Evolutionary conservation across 2,113 vertebrate genomes (phyloP).

Genomic region (Marcusenius ussheri): DNA sequence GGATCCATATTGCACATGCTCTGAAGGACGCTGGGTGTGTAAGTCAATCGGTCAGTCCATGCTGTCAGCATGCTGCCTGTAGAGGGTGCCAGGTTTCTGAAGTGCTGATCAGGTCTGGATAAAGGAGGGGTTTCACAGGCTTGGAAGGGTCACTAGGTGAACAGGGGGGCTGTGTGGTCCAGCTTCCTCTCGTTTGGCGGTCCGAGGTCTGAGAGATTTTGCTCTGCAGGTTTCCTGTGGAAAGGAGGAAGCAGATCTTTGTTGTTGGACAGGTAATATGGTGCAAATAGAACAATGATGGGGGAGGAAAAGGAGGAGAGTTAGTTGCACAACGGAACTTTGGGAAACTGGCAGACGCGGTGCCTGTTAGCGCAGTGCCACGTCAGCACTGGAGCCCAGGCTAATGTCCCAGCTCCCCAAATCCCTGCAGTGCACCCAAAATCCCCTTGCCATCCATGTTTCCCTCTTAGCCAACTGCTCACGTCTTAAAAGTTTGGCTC

Average conservation of each 20-base stretch:
- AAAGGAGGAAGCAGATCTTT: slow-evolving; percentile 7
- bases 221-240: background rate
- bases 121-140: background rate
- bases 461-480: background rate
- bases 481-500: background rate
- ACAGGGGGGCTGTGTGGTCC: background rate
- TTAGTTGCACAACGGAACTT: background rate
- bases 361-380: background rate
- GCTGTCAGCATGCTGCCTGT: background rate
- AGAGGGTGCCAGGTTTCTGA: background rate
- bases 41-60: background rate
- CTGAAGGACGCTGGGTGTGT: background rate
- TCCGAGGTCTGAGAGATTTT: background rate
- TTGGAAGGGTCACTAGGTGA: background rate
- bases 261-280: background rate
- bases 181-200: background rate
- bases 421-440: background rate
- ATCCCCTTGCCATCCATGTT: background rate
- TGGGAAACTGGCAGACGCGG: background rate
- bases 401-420: background rate
- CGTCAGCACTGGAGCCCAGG: background rate
- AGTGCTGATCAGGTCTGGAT: background rate
- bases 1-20: slow-evolving; percentile 26
- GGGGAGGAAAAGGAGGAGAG: background rate
- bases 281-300: background rate